Base-by-base conservation (phyloP, 2,888 invertebrate genomes). In the Ametastegia equiseti region DNA sequence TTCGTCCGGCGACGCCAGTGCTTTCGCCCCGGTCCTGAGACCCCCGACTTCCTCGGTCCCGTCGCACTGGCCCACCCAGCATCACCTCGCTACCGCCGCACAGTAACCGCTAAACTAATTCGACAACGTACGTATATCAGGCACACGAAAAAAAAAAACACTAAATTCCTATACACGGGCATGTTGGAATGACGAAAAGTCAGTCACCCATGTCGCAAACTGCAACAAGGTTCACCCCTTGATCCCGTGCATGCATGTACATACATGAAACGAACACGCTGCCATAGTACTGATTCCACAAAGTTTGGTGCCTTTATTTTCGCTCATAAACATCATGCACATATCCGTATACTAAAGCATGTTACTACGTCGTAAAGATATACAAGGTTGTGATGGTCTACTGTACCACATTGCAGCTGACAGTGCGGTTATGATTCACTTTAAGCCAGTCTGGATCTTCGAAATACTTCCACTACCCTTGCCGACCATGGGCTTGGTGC, bases 61-160 rank as follows among this genome's bases (percentile, higher is more conserved):
- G 89, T 90, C 92, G 90, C 92, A 90, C 94, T 94, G 93, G 93
- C 92, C 92, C 93, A 93, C 91, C 90, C 92, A 94, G 94, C 92
- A 94, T 94, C 89, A 91, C 88, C 91, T 91, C 88, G 92, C 94
- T 93, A 93, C 94, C 93, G 89, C 94, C 92, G 91, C 94, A 93
- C 92, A 93, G 93, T 92, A 94, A 93, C 91, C 94, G 92, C 92
- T 93, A 78, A 60, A 78, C 78, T 78, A 15, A 78, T 63, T 78
- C 78, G 60, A 78, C 78, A 78, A 78, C 63, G 78, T 78, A 78
- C 78, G 78, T 78, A 78, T 78, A 78, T 42, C 60, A 54, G 75
- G 50, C 75, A 75, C 75, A 75, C 75, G 36, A 39, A 19, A 36
- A 33, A 54, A 27, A 27, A 54, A 47, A 77, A 57, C 50, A 30